Evolutionary conservation across 1,140 invertebrate genomes (phyloP), one percentile per base, ranked within the genome.

Genomic region (Hylaeus anthracinus): DNA sequence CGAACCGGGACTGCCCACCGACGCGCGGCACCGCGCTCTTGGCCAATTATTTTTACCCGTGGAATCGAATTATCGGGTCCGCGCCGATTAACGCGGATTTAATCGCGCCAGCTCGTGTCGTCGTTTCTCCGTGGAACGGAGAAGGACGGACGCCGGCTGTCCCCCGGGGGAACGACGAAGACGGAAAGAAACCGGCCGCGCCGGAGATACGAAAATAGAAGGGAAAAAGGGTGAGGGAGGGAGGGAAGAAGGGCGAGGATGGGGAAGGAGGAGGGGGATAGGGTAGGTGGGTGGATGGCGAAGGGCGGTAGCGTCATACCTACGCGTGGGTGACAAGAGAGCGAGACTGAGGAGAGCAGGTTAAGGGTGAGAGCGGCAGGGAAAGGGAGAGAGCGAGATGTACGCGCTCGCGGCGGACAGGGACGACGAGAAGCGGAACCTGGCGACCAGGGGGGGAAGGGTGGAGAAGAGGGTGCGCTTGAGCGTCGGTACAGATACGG

Each of bases 401-500:
- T 67, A 61, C 45, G 80, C 67, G 51, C 15, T 51, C 63, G 67
- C 8, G 67, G 51, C 51, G 41, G 45, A 15, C 12, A 51, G 51
- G 10, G 10, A 51, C 51, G 51, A 10, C 12, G 65, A 55, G 83
- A 72, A 14, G 14, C n/a, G 39, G 67, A 55, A 51, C 43, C 72
- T 15, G 51, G 71, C 14, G 71, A 58, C 14, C 55, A 15, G 80
- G 78, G 69, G 75, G 86, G 72, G 85, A 82, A 86, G 83, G 86
- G 86, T 75, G 85, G 78, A 82, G 81, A 75, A 75, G 63, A 83
- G 75, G 83, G 81, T 71, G 87, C 81, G 78, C 84, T 85, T 81
- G 88, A 83, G 79, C 79, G 84, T 84, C 88, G 88, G 90, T 91
- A 92, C 91, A 93, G 92, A 93, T 93, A 93, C 92, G 92, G 92